These are phyloP conservation scores for Karalla daura DNA, from an alignment of 2,797 vertebrate genomes.

Conservation along the genomic window DNA sequence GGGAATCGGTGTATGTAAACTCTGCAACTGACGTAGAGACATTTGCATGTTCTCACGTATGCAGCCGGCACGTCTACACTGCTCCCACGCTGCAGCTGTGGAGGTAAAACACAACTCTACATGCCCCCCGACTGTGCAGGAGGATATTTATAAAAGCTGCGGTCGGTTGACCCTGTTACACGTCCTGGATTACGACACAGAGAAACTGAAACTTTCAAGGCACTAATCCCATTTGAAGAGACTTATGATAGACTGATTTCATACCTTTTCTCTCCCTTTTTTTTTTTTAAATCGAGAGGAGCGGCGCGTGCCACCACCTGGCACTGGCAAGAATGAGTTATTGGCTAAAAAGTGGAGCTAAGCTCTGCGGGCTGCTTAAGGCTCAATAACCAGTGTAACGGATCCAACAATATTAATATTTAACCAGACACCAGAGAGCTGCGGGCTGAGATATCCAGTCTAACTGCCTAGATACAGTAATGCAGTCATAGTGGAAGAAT, in stretches of 20 bases:
- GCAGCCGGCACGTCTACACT: neutral
- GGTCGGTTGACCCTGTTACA: slow-evolving; percentile 51
- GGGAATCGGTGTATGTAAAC: slow-evolving; percentile 34
- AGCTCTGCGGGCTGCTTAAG: slow-evolving; percentile 63
- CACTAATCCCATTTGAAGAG: slow-evolving; percentile 38
- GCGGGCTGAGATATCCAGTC: slow-evolving; percentile 73
- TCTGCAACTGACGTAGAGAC: slow-evolving; percentile 30
- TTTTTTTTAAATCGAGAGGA: slow-evolving; percentile 54
- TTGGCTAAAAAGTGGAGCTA: slow-evolving; percentile 62
- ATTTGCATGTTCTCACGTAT: slow-evolving; percentile 38
- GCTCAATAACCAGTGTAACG: slow-evolving; percentile 76
- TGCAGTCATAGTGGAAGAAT: slow-evolving; percentile 62
- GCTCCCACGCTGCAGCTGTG: slow-evolving; percentile 5
- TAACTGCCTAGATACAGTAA: slow-evolving; percentile 65
- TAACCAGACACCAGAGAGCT: slow-evolving; percentile 79
- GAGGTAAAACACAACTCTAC: slow-evolving; percentile 17
- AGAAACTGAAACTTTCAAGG: slow-evolving; percentile 31
- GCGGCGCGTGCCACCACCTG: slow-evolving; percentile 45
- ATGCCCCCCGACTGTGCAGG: neutral
- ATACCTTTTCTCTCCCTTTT: slow-evolving; percentile 66
- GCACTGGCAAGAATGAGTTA: slow-evolving; percentile 57
- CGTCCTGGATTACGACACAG: slow-evolving; percentile 44
- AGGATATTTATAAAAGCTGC: slow-evolving; percentile 28
- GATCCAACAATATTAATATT: slow-evolving; percentile 84
- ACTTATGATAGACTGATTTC: slow-evolving; percentile 54